Percentiles rank a stretch among this genome's conserved stretches.
Evolutionary conservation across 2,113 vertebrate species (phyloP).

Genomic region (Sorex fumeus): DNA sequence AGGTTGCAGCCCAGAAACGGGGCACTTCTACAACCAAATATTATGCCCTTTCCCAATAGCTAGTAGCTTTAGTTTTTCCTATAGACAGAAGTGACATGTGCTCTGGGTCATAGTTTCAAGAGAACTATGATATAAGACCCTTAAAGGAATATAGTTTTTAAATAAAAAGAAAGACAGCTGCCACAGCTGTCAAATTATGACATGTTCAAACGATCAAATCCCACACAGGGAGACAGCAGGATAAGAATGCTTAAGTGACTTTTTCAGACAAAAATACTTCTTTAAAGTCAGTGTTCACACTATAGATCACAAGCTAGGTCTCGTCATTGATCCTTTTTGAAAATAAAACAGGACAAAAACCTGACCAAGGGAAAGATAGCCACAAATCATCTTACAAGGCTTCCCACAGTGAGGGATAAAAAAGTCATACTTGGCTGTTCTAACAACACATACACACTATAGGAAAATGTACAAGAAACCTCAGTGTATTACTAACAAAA

Average conservation of each 20-base stretch:
- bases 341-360: conserved; percentile 24
- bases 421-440: not conserved
- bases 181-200: not conserved
- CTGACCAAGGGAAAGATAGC: not conserved
- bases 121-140: not conserved
- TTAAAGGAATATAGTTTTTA: not conserved
- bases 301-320: not conserved
- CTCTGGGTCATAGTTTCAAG: not conserved
- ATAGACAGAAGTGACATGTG: not conserved
- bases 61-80: not conserved
- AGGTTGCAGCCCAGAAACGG: conserved; percentile 33
- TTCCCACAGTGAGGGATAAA: not conserved
- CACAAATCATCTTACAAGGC: not conserved
- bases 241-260: not conserved
- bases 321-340: not conserved
- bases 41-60: not conserved
- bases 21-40: not conserved
- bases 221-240: not conserved
- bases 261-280: conserved; percentile 38
- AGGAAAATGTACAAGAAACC: not conserved
- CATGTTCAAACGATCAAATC: conserved; percentile 41
- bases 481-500: not conserved
- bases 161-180: not conserved
- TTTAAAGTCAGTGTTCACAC: not conserved
- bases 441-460: not conserved